Evolutionary conservation across 2,113 vertebrate genomes (phyloP).

Genomic region (Leucopternis melanops): DNA sequence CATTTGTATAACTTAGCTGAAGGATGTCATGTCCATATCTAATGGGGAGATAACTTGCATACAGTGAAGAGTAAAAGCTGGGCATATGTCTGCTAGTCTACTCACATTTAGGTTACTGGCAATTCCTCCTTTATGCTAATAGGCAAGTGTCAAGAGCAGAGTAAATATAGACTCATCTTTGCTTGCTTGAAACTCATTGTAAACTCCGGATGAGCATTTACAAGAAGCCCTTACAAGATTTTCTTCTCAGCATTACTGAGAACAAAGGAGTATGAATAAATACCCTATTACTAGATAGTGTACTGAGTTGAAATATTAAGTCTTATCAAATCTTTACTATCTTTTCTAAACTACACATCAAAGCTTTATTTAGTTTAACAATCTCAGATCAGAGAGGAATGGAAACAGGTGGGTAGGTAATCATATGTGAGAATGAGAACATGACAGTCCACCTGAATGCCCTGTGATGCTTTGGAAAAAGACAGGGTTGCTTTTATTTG

Average conservation of each 20-base stretch:
- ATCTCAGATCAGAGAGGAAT: not conserved
- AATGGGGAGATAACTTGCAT: not conserved
- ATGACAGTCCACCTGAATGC: not conserved
- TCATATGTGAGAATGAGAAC: not conserved
- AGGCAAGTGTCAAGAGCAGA: not conserved
- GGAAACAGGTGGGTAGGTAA: not conserved
- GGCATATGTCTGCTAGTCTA: not conserved
- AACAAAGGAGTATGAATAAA: not conserved
- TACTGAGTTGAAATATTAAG: not conserved
- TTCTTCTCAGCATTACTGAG: not conserved
- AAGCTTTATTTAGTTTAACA: not conserved
- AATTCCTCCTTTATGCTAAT: not conserved
- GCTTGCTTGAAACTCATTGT: not conserved
- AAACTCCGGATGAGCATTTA: not conserved
- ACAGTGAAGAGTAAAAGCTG: not conserved
- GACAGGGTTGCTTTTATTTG: not conserved
- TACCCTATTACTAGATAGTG: not conserved
- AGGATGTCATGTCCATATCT: not conserved
- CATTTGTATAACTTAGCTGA: not conserved
- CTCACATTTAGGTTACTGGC: not conserved
- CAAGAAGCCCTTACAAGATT: not conserved
- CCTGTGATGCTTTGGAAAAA: not conserved
- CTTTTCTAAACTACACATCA: not conserved
- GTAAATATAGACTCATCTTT: not conserved
- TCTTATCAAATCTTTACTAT: not conserved